Evolutionary conservation across 2,113 vertebrate species (phyloP).

Genomic region (Chaetodon trifascialis): DNA sequence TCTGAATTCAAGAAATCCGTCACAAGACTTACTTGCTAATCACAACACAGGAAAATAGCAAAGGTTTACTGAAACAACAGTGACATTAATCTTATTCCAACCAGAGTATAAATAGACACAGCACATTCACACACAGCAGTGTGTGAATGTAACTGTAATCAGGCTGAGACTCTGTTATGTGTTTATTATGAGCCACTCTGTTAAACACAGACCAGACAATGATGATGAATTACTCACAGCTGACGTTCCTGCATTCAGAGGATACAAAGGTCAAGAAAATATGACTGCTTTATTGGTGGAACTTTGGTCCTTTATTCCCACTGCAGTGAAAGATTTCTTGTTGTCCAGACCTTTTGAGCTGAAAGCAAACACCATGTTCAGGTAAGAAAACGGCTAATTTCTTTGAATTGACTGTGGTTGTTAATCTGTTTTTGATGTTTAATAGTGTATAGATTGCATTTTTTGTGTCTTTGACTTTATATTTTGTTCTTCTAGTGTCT

Average conservation of each 20-base stretch:
- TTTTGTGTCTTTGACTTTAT: neutral
- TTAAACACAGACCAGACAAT: neutral
- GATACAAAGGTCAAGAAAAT: slow-evolving; percentile 69
- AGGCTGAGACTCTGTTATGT: too few relatives aligned
- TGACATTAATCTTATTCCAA: neutral
- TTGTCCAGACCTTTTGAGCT: neutral
- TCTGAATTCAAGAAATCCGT: neutral
- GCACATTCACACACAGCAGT: neutral
- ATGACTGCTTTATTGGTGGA: slow-evolving; percentile 59
- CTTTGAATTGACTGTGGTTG: neutral
- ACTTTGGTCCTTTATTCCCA: slow-evolving; percentile 74
- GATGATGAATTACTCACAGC: slow-evolving; percentile 1
- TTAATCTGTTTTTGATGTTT: slow-evolving; percentile 1
- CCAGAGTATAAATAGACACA: neutral
- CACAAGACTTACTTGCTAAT: neutral
- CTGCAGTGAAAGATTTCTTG: neutral
- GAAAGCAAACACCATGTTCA: slow-evolving; percentile 73
- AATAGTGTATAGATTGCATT: neutral
- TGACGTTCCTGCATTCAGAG: neutral
- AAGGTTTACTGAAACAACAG: neutral
- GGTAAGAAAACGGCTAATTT: slow-evolving; percentile 64
- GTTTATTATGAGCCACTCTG: neutral
- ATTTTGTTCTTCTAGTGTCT: neutral
- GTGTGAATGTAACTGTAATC: neutral
- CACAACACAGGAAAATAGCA: neutral